A percentile compares a stretch with the other conserved stretches of the same genome.
These are phyloP conservation scores for Macrophya annulata DNA, from an alignment of 2,888 invertebrate species.

Conservation along the genomic window DNA sequence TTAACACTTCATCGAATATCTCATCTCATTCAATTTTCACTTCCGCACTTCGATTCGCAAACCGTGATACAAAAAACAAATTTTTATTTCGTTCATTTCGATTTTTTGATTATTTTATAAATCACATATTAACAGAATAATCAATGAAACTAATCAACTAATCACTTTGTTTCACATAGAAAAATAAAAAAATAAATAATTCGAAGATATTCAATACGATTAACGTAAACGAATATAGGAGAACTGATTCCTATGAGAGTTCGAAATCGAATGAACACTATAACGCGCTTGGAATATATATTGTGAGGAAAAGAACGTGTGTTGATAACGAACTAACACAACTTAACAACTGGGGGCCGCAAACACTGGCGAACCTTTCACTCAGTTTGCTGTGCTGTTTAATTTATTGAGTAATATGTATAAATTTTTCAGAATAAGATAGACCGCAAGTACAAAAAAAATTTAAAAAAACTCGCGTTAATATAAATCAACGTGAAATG, in stretches of 20 bases:
- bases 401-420: background rate
- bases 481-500: background rate
- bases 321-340: background rate
- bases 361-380: slow-evolving; percentile 36
- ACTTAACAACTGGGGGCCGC: slow-evolving; percentile 1
- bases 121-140: no score
- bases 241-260: background rate
- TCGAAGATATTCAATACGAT: no score
- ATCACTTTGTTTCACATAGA: no score
- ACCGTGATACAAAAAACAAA: background rate
- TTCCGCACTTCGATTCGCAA: background rate
- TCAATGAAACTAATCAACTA: no score
- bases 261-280: background rate
- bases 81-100: background rate
- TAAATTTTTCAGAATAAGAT: background rate
- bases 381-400: slow-evolving; percentile 1
- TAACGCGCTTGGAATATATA: background rate
- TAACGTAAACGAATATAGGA: background rate
- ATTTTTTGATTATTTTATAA: background rate
- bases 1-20: background rate
- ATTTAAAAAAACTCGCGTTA: background rate
- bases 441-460: no score
- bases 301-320: background rate
- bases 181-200: no score
- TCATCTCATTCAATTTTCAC: background rate